Percentiles rank a stretch among this genome's conserved stretches.
These are phyloP conservation scores for Eudemis profundana DNA, from an alignment of 2,888 invertebrate genomes.

Conservation along the genomic window DNA sequence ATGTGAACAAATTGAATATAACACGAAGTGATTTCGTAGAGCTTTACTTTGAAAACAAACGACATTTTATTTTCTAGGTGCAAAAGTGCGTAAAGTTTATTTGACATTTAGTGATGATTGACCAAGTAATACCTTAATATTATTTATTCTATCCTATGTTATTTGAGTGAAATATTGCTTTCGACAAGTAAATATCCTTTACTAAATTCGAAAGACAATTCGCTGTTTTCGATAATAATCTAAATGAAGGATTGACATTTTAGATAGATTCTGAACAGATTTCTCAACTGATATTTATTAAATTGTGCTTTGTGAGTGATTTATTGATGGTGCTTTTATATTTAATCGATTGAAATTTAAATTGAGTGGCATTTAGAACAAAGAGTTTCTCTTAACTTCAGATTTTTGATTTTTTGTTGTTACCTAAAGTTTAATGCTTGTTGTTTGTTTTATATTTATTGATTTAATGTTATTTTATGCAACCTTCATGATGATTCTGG, in stretches of 20 bases:
- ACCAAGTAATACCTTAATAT: not conserved
- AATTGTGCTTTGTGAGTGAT: slow-evolving; percentile 28
- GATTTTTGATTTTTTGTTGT: too few relatives aligned
- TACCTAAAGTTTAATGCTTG: too few relatives aligned
- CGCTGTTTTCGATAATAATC: slow-evolving; percentile 2
- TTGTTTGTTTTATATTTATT: too few relatives aligned
- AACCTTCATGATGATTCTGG: too few relatives aligned
- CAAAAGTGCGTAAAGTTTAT: not conserved
- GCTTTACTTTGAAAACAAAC: slow-evolving; percentile 1
- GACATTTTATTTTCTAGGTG: not conserved
- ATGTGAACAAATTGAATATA: not conserved
- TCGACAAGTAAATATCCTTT: slow-evolving; percentile 2
- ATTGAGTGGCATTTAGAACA: not conserved
- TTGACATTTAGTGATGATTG: not conserved
- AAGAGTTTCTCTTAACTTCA: not conserved
- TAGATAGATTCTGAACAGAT: slow-evolving; percentile 3
- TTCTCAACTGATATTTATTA: slow-evolving; percentile 25
- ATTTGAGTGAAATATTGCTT: slow-evolving; percentile 1
- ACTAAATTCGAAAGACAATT: not conserved
- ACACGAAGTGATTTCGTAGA: slow-evolving; percentile 1
- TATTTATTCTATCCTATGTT: not conserved
- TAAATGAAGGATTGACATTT: slow-evolving; percentile 15
- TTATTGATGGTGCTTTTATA: slow-evolving; percentile 15
- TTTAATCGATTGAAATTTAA: not conserved
- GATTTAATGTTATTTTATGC: too few relatives aligned